Percentiles rank a stretch among this genome's conserved stretches.
Conservation (phyloP, 2,113 vertebrate species). For the Ascaphus truei region DNA sequence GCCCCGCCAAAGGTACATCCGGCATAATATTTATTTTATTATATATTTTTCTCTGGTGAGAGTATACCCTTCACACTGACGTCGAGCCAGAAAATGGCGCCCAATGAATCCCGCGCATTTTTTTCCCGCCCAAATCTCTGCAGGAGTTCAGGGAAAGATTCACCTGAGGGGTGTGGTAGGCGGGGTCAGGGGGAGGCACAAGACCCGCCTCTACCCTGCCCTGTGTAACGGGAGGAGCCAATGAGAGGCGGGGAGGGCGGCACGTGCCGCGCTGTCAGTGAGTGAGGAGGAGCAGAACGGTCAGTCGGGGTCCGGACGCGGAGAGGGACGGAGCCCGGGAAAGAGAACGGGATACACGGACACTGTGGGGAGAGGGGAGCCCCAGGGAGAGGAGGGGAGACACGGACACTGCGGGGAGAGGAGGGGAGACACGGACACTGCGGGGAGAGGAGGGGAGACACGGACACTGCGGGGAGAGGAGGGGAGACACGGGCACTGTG, state of each 20-base stretch:
- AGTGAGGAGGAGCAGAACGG: neutral
- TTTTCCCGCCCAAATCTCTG: neutral
- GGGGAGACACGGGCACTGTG: neutral
- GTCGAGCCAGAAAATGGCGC: conserved; percentile 12
- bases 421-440: neutral
- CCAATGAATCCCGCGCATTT: neutral
- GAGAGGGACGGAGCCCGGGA: neutral
- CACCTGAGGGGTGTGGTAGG: conserved; percentile 10
- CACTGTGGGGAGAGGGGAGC: neutral
- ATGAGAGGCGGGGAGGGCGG: conserved; percentile 1
- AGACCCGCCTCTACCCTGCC: neutral
- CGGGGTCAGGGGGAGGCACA: neutral
- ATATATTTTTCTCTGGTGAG: no score
- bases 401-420: neutral
- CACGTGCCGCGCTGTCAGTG: conserved; percentile 1
- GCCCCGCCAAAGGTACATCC: no score
- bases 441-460: neutral
- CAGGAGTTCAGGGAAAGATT: neutral
- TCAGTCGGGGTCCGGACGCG: neutral
- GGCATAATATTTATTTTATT: no score
- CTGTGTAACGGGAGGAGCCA: neutral
- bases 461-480: neutral
- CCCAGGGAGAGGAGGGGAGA: no score
- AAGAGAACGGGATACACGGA: neutral
- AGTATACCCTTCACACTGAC: no score